These are phyloP conservation scores for Campylomormyrus tamandua DNA, from an alignment of 2,113 vertebrate species.

Conservation along the genomic window DNA sequence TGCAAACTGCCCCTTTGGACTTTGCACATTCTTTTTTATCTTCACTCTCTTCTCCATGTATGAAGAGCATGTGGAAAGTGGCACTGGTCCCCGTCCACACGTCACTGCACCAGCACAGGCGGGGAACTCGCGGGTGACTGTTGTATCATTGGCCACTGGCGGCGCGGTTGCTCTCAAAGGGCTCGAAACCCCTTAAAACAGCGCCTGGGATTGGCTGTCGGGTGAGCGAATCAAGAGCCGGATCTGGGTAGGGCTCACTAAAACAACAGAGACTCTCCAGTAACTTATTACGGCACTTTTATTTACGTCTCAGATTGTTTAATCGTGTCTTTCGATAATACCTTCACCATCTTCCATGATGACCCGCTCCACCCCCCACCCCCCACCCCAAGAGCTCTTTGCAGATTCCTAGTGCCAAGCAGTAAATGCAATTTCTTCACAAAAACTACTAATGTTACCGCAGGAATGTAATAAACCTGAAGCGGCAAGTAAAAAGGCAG, in stretches of 20 bases:
- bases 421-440: conserved; percentile 2
- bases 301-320: neutral
- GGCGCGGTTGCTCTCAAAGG: neutral
- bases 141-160: neutral
- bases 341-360: neutral
- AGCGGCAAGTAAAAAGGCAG: neutral
- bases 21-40: neutral
- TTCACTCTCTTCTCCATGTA: neutral
- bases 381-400: neutral
- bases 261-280: neutral
- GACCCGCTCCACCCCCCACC: neutral
- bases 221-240: neutral
- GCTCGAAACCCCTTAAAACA: neutral
- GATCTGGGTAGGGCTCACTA: neutral
- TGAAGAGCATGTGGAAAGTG: neutral
- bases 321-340: neutral
- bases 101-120: neutral
- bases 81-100: neutral
- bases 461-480: neutral
- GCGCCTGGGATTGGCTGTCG: neutral
- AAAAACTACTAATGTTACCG: conserved; percentile 1
- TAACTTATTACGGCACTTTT: neutral
- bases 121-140: neutral
- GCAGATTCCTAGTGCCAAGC: neutral
- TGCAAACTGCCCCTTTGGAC: neutral